Evolutionary conservation across 2,113 vertebrate genomes (phyloP), one percentile per base, ranked within the genome.

Genomic region (Podarcis cretensis): DNA sequence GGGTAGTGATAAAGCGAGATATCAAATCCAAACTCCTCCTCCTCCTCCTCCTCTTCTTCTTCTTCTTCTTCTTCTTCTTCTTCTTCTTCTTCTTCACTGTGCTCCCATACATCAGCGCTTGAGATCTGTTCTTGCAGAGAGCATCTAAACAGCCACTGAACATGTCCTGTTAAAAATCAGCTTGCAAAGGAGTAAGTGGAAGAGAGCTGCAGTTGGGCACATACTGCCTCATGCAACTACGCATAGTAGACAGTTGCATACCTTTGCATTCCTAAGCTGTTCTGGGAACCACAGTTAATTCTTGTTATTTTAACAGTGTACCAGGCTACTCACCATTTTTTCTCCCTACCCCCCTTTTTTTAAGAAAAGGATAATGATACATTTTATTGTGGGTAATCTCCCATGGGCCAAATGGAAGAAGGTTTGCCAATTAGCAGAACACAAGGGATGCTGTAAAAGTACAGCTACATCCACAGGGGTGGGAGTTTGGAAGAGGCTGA

Each of bases 301-400:
- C 43, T 77, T 90, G 80, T 90, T 91, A 89, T 87, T 81, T 66
- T 75, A 81, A 84, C 89, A 83, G 65, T 65, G 35, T 1, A 81
- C 94, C 89, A 87, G 8, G 37, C 48, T 84, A 1, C 0, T 57
- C 21, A 30, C 43, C 0, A 81, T 23, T 93, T 93, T 93, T 91
- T 84, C 77, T 92, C 88, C 66, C 76, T 48, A 92, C 65, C 88
- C 83, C 91, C 59, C 57, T 81, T 1, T 54, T 54, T 54, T 54
- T 66, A 73, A 88, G 87, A 91, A 89, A 90, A 87, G 4, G 23
- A 76, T 94, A 93, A 93, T 94, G 92, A 89, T 79, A 87, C 92
- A 88, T 84, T 88, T 84, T 83, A 88, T 88, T 84, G 81, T 78
- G 81, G 40, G 35, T 76, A 35, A 78, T 92, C 88, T 94, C 90